Percentiles rank a stretch among this genome's conserved stretches.
Conservation (phyloP, 1,140 invertebrate species). For the Ptiloglossa arizonensis region DNA sequence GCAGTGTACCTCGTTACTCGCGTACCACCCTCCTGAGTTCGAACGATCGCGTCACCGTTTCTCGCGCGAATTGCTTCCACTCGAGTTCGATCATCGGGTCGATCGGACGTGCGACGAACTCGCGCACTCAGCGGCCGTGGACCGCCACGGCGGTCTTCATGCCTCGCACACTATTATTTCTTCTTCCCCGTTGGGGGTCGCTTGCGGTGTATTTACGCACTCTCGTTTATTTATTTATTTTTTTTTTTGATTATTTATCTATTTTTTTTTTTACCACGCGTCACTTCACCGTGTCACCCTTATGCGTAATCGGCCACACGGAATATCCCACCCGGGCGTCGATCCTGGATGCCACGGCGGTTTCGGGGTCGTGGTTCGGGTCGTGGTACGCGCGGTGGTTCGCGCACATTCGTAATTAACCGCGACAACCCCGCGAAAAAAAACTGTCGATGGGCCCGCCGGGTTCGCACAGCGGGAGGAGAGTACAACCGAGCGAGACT, state of each 20-base stretch:
- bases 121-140: not conserved
- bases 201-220: too few species aligned
- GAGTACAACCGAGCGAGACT: slow-evolving; percentile 27
- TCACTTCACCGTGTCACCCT: not conserved
- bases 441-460: too few species aligned
- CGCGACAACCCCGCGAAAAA: too few species aligned
- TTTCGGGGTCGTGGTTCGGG: not conserved
- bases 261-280: too few species aligned
- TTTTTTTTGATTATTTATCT: too few species aligned
- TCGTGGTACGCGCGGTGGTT: not conserved
- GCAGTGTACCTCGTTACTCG: not conserved
- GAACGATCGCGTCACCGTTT: not conserved
- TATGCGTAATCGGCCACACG: too few species aligned
- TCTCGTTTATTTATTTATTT: too few species aligned
- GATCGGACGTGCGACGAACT: not conserved
- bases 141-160: too few species aligned
- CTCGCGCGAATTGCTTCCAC: not conserved
- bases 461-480: not conserved
- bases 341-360: too few species aligned
- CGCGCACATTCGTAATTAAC: slow-evolving; percentile 3
- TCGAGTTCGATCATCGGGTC: not conserved
- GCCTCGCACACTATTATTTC: not conserved
- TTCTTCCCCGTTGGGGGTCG: too few species aligned
- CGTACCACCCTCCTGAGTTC: not conserved
- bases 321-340: too few species aligned